Percentiles rank a stretch among this genome's conserved stretches.
These are phyloP conservation scores for Rotaria sp. DNA, from an alignment of 2,888 invertebrate species.

Conservation along the genomic window DNA sequence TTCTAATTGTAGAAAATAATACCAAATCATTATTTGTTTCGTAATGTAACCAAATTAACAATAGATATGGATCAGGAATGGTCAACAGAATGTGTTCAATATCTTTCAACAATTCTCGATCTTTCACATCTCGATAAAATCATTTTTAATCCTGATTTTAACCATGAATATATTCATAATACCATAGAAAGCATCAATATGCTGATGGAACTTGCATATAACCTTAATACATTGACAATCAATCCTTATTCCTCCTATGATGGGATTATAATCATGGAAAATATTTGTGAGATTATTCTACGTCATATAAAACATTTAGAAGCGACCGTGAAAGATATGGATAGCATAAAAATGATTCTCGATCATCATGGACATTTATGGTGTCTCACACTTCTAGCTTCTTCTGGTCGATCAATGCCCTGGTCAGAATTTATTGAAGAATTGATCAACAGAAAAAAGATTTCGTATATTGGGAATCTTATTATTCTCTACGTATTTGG, in stretches of 20 bases:
- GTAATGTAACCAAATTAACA: not conserved
- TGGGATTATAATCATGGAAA: not conserved
- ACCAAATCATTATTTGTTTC: not conserved
- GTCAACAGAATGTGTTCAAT: not conserved
- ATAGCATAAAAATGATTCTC: not conserved
- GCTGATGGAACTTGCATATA: not conserved
- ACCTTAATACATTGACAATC: not conserved
- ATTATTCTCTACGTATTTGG: slow-evolving; percentile 3
- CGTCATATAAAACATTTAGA: not conserved
- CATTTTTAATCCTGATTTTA: not conserved
- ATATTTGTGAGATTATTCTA: not conserved
- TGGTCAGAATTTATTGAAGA: not conserved
- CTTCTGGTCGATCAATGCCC: not conserved
- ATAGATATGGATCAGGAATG: not conserved
- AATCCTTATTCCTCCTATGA: not conserved
- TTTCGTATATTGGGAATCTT: not conserved
- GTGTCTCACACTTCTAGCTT: not conserved
- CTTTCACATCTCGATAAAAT: not conserved
- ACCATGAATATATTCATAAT: not conserved
- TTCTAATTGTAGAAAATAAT: not conserved
- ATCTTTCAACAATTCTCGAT: no score
- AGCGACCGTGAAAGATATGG: not conserved
- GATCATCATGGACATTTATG: not conserved
- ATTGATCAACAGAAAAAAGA: not conserved
- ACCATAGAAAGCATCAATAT: not conserved